These are phyloP conservation scores for Axis porcinus DNA, from an alignment of 2,113 vertebrate genomes.

Conservation along the genomic window DNA sequence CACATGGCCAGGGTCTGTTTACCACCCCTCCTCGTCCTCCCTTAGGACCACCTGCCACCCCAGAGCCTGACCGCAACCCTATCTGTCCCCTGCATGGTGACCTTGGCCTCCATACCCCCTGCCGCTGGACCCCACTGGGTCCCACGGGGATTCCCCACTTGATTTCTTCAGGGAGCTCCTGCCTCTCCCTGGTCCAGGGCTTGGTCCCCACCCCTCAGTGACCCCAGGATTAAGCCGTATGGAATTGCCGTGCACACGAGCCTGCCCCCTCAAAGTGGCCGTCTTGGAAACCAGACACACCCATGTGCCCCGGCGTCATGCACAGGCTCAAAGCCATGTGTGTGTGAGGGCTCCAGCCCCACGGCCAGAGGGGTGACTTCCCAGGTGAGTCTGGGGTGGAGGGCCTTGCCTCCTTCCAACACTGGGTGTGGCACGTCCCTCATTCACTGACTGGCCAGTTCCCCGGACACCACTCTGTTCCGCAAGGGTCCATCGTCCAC, in stretches of 20 bases:
- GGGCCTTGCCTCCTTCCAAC: neutral
- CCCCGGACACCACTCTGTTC: neutral
- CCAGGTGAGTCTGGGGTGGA: neutral
- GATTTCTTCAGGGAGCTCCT: neutral
- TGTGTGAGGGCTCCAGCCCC: neutral
- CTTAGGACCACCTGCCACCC: neutral
- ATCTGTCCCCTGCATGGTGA: neutral
- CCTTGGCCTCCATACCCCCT: fast-evolving
- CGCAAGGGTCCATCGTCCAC: fast-evolving
- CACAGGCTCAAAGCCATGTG: fast-evolving
- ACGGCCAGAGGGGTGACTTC: neutral
- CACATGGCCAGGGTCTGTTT: fast-evolving
- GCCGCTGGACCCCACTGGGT: neutral
- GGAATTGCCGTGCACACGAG: fast-evolving
- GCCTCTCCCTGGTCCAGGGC: neutral
- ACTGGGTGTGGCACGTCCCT: neutral
- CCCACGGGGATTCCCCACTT: neutral
- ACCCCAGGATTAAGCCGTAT: neutral
- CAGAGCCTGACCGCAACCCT: neutral
- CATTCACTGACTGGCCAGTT: fast-evolving
- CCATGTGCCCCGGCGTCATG: fast-evolving
- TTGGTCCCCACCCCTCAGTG: neutral
- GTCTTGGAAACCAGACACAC: neutral
- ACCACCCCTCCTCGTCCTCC: neutral
- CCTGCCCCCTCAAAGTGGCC: neutral